phyloP scores from a whole-genome alignment of 2,888 invertebrate species.

The Epinotia demarniana region DNA sequence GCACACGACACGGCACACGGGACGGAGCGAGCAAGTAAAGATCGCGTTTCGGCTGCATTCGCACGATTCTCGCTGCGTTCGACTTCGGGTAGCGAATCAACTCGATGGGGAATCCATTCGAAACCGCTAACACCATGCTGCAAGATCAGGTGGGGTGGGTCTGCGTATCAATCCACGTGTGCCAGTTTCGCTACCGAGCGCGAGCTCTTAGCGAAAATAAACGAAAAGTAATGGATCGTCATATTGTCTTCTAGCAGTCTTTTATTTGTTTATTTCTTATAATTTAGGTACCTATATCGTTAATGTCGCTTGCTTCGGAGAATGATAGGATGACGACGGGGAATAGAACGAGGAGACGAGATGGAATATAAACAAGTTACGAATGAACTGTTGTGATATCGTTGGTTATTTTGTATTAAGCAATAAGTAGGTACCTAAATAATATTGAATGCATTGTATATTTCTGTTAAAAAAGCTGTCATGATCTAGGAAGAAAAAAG shows the following conservation, averaged over 20 bases:
- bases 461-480: too few species aligned
- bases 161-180: conserved; percentile 23
- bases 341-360: not conserved
- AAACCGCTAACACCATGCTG: conserved; percentile 33
- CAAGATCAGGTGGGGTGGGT: conserved; percentile 26
- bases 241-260: conserved; percentile 27
- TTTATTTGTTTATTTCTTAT: conserved; percentile 21
- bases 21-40: conserved; percentile 61
- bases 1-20: conserved; percentile 49
- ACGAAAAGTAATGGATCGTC: conserved; percentile 31
- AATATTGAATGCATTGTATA: too few species aligned
- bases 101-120: conserved; percentile 39
- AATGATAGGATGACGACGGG: not conserved
- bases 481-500: too few species aligned
- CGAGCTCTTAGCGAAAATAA: conserved; percentile 21
- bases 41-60: conserved; percentile 76
- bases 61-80: conserved; percentile 70
- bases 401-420: too few species aligned
- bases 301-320: conserved; percentile 9
- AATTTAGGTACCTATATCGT: conserved; percentile 1
- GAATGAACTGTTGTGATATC: too few species aligned
- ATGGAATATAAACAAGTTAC: not conserved
- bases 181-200: conserved; percentile 27
- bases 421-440: too few species aligned
- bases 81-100: conserved; percentile 50